Percentiles rank a stretch among this genome's conserved stretches.
Evolutionary conservation across 2,797 vertebrate species (phyloP).

Genomic region (Sphaeramia orbicularis): DNA sequence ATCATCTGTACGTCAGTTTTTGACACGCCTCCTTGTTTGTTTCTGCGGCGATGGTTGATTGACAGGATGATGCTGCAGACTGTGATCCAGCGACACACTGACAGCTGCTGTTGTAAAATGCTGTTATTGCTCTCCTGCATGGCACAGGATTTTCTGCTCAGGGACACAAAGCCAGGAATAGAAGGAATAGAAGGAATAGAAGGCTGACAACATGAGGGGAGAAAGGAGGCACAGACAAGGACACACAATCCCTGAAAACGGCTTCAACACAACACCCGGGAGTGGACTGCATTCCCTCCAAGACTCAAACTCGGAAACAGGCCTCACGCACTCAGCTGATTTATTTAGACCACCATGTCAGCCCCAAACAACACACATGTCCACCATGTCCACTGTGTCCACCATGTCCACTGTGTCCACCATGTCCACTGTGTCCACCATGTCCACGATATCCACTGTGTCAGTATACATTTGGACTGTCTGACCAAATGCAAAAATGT

Average conservation of each 20-base stretch:
- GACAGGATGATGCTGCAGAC: slow-evolving; percentile 57
- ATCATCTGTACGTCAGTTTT: background rate
- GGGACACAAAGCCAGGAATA: slow-evolving; percentile 45
- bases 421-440: no score
- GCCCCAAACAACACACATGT: no score
- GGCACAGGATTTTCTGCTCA: slow-evolving; percentile 53
- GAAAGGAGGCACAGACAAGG: slow-evolving; percentile 17
- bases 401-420: no score
- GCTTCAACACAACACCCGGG: slow-evolving; percentile 26
- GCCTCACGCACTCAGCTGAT: slow-evolving; percentile 35
- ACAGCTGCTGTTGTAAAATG: slow-evolving; percentile 73
- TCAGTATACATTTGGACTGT: no score
- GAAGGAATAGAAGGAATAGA: slow-evolving; percentile 6
- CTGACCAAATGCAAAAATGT: no score
- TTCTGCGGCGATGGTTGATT: slow-evolving; percentile 38
- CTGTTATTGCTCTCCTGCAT: slow-evolving; percentile 63
- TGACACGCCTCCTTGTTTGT: slow-evolving; percentile 47
- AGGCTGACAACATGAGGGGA: slow-evolving; percentile 27
- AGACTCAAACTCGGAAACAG: slow-evolving; percentile 33
- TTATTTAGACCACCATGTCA: slow-evolving; percentile 1
- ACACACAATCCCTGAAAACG: slow-evolving; percentile 26
- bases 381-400: no score
- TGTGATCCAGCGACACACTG: slow-evolving; percentile 44
- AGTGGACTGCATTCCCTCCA: slow-evolving; percentile 42
- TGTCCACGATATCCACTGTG: no score